These are phyloP conservation scores for Eilema griseolum DNA, from an alignment of 2,888 invertebrate species.

Conservation along the genomic window DNA sequence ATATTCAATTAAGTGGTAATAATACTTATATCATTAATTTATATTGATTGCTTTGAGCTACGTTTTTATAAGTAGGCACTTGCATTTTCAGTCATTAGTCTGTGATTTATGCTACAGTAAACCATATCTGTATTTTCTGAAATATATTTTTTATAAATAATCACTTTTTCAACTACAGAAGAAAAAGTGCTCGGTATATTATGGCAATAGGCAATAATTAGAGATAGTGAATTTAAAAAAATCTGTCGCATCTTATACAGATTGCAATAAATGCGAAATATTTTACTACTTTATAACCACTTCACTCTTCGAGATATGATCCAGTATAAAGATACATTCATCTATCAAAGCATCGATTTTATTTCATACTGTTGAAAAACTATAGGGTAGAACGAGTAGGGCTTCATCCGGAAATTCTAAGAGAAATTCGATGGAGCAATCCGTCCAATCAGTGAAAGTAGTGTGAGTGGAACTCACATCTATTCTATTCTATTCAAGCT, in stretches of 20 bases:
- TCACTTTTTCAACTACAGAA: no score
- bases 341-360: conserved; percentile 29
- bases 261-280: not conserved
- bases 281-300: not conserved
- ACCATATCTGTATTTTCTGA: no score
- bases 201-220: no score
- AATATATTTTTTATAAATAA: no score
- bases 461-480: conserved; percentile 34
- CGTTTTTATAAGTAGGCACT: no score
- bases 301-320: not conserved
- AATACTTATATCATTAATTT: not conserved
- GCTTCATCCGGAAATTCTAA: conserved; percentile 38
- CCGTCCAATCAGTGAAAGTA: conserved; percentile 44
- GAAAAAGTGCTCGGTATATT: no score
- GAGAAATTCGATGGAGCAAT: conserved; percentile 57
- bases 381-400: conserved; percentile 29
- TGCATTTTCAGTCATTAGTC: no score
- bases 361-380: conserved; percentile 29
- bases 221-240: not conserved
- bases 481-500: conserved; percentile 30
- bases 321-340: conserved; percentile 10
- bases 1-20: conserved; percentile 23
- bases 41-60: not conserved
- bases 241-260: not conserved
- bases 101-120: no score